A percentile compares a stretch with the other conserved stretches of the same genome.
phyloP scores from a whole-genome alignment of 1,140 invertebrate species.

The Popillia japonica region DNA sequence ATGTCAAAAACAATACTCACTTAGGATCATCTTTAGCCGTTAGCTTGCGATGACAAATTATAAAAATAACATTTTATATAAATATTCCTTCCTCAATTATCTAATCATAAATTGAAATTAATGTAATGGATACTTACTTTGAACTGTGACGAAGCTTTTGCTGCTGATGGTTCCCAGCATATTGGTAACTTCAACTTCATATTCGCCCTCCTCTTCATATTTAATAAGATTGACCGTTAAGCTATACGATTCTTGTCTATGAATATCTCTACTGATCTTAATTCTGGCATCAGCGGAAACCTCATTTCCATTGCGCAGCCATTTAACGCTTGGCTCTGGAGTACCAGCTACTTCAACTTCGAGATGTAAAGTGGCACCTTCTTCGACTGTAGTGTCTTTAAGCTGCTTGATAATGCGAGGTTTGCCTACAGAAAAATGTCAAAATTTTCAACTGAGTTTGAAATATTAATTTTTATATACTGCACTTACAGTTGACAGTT shows the following conservation, averaged over 20 bases:
- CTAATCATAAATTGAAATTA: constrained; percentile 59
- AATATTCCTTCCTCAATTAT: constrained; percentile 56
- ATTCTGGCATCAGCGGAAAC: constrained; percentile 82
- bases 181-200: constrained; percentile 86
- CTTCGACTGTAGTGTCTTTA: constrained; percentile 78
- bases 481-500: constrained; percentile 74
- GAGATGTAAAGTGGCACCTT: constrained; percentile 78
- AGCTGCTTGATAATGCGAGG: constrained; percentile 82
- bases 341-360: constrained; percentile 81
- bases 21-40: constrained; percentile 21
- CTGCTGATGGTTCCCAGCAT: constrained; percentile 81
- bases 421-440: constrained; percentile 64
- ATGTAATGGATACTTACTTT: constrained; percentile 74
- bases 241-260: constrained; percentile 80
- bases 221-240: constrained; percentile 83
- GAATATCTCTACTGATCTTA: constrained; percentile 80
- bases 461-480: too few relatives aligned
- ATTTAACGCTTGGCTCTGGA: constrained; percentile 82
- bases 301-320: constrained; percentile 87
- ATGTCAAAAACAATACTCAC: background rate
- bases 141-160: constrained; percentile 83
- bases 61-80: constrained; percentile 51
- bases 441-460: too few relatives aligned
- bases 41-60: background rate
- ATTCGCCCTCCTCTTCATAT: constrained; percentile 80